These are phyloP conservation scores for Morone saxatilis DNA, from an alignment of 2,113 vertebrate species.

Conservation along the genomic window DNA sequence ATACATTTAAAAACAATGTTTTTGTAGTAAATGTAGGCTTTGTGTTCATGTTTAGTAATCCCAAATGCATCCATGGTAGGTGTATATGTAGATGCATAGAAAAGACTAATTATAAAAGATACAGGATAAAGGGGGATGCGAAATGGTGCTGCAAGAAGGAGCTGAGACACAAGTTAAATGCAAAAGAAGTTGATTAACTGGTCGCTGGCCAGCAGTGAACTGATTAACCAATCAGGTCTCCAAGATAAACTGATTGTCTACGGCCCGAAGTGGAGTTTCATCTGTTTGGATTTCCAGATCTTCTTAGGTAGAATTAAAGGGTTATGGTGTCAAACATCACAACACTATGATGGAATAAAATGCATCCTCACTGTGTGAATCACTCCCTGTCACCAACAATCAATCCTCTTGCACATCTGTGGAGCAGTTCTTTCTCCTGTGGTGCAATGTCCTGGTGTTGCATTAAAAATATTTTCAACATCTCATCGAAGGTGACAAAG, in stretches of 20 bases:
- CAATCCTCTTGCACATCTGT: not conserved
- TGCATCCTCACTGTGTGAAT: not conserved
- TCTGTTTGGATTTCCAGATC: not conserved
- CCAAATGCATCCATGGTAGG: too few species aligned
- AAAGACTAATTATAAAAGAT: not conserved
- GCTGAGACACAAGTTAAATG: not conserved
- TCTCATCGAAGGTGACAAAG: not conserved
- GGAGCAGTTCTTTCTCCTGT: not conserved
- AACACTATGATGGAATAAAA: constrained; percentile 7
- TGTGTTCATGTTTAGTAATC: not conserved
- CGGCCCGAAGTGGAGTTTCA: not conserved
- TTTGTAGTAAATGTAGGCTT: not conserved
- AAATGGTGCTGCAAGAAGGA: constrained; percentile 9
- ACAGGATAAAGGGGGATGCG: not conserved
- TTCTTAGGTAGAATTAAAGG: constrained; percentile 11
- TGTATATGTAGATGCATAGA: too few species aligned
- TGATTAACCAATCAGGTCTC: not conserved
- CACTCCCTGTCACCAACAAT: constrained; percentile 11
- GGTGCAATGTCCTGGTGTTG: not conserved
- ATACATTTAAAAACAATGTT: too few species aligned
- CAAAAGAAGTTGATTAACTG: not conserved
- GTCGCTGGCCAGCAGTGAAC: constrained; percentile 17
- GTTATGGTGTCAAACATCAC: not conserved
- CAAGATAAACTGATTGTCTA: constrained; percentile 22
- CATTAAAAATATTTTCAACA: not conserved